Evolutionary conservation across 2,888 invertebrate species (phyloP), one percentile per base, ranked within the genome.

Genomic region (Drosophila recens): DNA sequence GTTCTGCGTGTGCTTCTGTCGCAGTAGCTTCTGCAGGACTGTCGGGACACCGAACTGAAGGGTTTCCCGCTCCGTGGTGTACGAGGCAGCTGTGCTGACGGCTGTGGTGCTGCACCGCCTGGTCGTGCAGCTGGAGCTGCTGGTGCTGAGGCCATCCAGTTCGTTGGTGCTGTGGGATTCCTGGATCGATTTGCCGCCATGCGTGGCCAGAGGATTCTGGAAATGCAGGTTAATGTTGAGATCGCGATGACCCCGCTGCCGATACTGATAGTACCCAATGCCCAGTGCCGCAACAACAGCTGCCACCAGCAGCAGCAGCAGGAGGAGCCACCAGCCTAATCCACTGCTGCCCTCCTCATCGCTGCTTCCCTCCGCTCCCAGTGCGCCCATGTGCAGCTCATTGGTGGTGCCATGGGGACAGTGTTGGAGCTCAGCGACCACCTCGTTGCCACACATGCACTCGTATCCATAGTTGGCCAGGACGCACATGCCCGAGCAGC

Each of bases 401-500:
- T 87, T 91, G 23, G 72, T 79, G 23, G 57, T 53, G 20, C 58
- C 74, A 3, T 73, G 68, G 4, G 87, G 75, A 75, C 94, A 94
- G 34, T 64, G 67, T 15, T 90, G 89, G 11, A 87, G 81, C 57
- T 92, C 91, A 20, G 80, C 75, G 1, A 93, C 92, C 23, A 91
- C 74, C 5, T 82, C 82, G 86, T 94, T 91, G 49, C 93, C 92
- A 77, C 95, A 95, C 70, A 95, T 90, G 80, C 95, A 95, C 68
- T 92, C 93, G 10, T 93, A 91, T 1, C 92, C 91, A 3, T 91
- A 86, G 48, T 93, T 92, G 10, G 93, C 93, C 40, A 94, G 93
- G 4, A 96, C 92, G 88, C 96, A 96, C 83, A 96, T 91, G 63
- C 95, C 94, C 0, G 92, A 90, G 83, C 96, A 96, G 27, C 91